phyloP scores from a whole-genome alignment of 1,140 invertebrate genomes.

The Drosophila suzukii region DNA sequence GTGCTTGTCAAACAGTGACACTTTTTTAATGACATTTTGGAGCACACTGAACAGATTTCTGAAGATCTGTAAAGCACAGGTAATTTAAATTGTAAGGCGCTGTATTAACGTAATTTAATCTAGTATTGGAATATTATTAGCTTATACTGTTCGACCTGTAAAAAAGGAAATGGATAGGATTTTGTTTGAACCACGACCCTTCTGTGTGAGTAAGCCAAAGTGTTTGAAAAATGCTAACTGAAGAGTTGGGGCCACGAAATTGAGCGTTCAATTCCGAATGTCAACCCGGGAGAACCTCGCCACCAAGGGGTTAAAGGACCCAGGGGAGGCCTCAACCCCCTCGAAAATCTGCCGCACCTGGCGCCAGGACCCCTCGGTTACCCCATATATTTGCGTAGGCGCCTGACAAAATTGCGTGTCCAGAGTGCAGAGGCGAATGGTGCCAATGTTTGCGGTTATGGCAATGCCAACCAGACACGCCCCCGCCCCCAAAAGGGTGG shows the following conservation, averaged over 20 bases:
- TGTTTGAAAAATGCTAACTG: neutral
- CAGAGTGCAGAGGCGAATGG: constrained; percentile 23
- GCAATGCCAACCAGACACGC: constrained; percentile 27
- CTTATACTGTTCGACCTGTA: too few relatives aligned
- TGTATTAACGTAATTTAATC: neutral
- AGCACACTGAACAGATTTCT: too few relatives aligned
- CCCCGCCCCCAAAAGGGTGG: constrained; percentile 4
- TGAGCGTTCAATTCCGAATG: constrained; percentile 7
- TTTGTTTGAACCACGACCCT: neutral
- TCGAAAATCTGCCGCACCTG: constrained; percentile 12
- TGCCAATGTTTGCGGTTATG: constrained; percentile 42
- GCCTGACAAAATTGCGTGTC: constrained; percentile 48
- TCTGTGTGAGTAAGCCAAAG: neutral
- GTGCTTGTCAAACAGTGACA: neutral
- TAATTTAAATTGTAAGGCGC: too few relatives aligned
- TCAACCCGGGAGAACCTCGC: neutral
- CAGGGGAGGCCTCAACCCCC: neutral
- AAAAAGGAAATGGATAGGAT: too few relatives aligned
- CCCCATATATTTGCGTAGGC: constrained; percentile 29
- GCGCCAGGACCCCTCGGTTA: constrained; percentile 15
- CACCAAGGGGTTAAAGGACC: constrained; percentile 11
- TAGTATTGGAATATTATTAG: too few relatives aligned
- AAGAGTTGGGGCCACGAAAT: constrained; percentile 9
- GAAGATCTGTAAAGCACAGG: too few relatives aligned
- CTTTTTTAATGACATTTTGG: neutral